Conservation (phyloP, 2,797 vertebrate species). For the Heterohyrax brucei region DNA sequence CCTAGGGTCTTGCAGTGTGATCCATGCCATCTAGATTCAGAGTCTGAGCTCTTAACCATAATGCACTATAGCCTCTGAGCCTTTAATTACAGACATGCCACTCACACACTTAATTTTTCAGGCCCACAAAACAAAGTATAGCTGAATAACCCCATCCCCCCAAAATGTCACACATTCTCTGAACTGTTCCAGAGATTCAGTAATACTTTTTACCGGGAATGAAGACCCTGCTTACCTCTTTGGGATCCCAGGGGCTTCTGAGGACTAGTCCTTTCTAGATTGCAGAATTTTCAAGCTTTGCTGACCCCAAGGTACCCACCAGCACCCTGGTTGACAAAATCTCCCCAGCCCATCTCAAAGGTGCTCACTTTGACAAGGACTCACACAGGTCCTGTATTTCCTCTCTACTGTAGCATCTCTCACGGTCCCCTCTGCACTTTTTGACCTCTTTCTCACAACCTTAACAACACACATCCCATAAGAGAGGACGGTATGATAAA, state of each 20-base stretch:
- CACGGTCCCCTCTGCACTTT: neutral
- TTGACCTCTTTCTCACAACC: neutral
- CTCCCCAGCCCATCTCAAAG: neutral
- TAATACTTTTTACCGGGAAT: neutral
- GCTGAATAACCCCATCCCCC: neutral
- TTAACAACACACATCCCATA: neutral
- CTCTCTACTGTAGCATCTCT: neutral
- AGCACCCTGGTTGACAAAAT: accelerated
- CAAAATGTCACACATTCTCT: neutral
- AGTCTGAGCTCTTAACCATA: neutral
- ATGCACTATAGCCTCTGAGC: neutral
- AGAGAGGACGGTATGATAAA: neutral
- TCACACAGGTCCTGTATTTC: accelerated
- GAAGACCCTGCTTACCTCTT: neutral
- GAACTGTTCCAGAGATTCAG: neutral
- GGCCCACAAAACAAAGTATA: neutral
- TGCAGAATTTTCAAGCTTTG: neutral
- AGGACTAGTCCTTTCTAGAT: neutral
- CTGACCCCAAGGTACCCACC: neutral
- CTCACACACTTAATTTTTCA: neutral
- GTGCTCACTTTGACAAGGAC: neutral
- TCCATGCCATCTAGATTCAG: neutral
- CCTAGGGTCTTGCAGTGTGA: neutral
- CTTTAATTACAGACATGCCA: neutral
- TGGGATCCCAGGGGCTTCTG: neutral